These are phyloP conservation scores for Ailurus styani DNA, from an alignment of 2,113 vertebrate species.

Conservation along the genomic window DNA sequence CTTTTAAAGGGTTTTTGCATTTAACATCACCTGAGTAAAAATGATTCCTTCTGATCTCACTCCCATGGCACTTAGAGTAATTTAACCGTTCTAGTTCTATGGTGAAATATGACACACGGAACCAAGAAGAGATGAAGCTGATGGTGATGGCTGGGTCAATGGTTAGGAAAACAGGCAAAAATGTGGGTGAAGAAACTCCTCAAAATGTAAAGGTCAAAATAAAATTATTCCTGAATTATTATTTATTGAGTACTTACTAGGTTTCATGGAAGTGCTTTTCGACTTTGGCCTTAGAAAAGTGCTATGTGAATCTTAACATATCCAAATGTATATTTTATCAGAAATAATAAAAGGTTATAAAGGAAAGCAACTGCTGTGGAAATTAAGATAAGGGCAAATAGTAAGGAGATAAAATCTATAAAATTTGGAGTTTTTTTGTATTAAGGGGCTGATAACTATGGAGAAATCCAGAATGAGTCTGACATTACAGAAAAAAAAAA, in stretches of 20 bases:
- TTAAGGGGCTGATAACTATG: background rate
- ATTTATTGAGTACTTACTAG: background rate
- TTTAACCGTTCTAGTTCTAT: background rate
- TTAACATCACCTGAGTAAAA: background rate
- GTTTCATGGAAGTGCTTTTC: background rate
- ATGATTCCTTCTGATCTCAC: conserved; percentile 8
- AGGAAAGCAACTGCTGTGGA: background rate
- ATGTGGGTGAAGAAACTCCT: background rate
- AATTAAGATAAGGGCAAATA: background rate
- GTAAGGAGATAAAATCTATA: background rate
- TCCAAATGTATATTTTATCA: background rate
- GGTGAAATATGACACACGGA: background rate
- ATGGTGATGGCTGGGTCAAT: background rate
- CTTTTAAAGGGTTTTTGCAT: background rate
- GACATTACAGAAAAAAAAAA: background rate
- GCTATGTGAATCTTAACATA: background rate
- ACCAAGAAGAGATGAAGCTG: background rate
- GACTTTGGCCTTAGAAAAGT: background rate
- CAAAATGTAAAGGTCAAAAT: background rate
- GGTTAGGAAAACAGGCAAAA: background rate
- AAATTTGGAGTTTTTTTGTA: background rate
- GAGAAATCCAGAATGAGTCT: background rate
- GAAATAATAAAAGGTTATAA: background rate
- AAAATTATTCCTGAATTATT: background rate
- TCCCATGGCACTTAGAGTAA: background rate